A percentile compares a stretch with the other conserved stretches of the same genome.
Evolutionary conservation across 2,113 vertebrate genomes (phyloP).

Genomic region (Paradoxurus hermaphroditus): DNA sequence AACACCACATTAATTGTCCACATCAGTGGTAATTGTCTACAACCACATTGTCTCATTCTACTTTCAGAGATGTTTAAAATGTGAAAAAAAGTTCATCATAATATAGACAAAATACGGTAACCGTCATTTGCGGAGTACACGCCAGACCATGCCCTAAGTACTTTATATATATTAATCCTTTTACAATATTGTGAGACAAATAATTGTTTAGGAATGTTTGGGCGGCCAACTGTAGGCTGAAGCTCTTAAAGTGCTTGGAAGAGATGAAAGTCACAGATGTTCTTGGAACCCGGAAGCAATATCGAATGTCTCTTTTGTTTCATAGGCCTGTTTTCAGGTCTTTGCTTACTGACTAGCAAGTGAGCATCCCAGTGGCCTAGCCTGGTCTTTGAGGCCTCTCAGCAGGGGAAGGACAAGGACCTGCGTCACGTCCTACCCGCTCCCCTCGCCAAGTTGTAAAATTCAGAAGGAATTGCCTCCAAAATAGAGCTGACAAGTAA

Average conservation of each 20-base stretch:
- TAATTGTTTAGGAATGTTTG: not conserved
- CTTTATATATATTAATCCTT: not conserved
- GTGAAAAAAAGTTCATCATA: not conserved
- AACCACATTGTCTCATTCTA: not conserved
- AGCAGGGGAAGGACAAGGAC: not conserved
- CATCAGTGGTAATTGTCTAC: not conserved
- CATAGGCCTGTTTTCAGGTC: not conserved
- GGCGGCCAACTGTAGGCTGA: not conserved
- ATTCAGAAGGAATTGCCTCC: not conserved
- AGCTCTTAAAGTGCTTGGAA: not conserved
- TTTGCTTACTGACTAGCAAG: not conserved
- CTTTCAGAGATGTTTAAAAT: conserved; percentile 39
- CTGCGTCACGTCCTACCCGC: no score
- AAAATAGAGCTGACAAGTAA: not conserved
- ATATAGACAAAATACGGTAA: not conserved
- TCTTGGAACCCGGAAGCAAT: not conserved
- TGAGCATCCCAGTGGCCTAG: not conserved
- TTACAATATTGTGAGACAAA: not conserved
- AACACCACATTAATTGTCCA: not conserved
- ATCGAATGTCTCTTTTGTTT: not conserved
- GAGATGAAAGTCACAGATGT: not conserved
- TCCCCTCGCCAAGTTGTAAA: rapidly evolving
- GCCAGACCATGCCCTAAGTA: not conserved
- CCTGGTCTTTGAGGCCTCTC: not conserved
- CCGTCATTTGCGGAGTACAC: not conserved